Conservation (phyloP, 2,113 vertebrate species). For the Uria lomvia region DNA sequence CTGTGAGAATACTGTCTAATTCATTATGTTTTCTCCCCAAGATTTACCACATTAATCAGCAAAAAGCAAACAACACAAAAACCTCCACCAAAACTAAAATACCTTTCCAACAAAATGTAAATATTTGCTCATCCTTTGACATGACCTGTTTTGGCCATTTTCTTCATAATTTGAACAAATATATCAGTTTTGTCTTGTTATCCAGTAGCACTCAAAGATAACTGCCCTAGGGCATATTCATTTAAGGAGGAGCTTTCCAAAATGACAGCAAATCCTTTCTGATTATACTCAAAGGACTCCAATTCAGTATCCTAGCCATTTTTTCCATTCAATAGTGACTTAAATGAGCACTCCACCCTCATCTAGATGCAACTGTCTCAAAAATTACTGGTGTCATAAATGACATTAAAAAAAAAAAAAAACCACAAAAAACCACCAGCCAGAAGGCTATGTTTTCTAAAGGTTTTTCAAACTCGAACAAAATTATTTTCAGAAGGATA, state of each 20-base stretch:
- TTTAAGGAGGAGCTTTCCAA: slow-evolving; percentile 7
- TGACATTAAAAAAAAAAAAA: background rate
- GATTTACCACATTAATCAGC: background rate
- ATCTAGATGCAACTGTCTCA: background rate
- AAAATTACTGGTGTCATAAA: background rate
- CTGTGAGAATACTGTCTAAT: background rate
- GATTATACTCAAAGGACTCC: background rate
- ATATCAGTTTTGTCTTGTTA: background rate
- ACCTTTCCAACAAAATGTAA: background rate
- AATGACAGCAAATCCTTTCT: slow-evolving; percentile 43
- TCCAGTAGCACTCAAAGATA: background rate
- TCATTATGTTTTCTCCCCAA: background rate
- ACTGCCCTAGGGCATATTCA: background rate
- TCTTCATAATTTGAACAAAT: background rate
- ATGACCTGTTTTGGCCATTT: background rate
- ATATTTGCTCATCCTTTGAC: background rate
- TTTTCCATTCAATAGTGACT: background rate
- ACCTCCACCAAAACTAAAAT: background rate
- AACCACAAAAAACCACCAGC: background rate
- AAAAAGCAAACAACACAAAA: background rate
- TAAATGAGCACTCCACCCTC: background rate
- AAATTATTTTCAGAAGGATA: background rate
- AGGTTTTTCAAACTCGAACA: background rate
- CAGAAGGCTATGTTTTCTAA: background rate
- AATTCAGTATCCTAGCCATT: background rate